phyloP scores from a whole-genome alignment of 2,888 invertebrate species.

The Macrosiphum euphorbiae region DNA sequence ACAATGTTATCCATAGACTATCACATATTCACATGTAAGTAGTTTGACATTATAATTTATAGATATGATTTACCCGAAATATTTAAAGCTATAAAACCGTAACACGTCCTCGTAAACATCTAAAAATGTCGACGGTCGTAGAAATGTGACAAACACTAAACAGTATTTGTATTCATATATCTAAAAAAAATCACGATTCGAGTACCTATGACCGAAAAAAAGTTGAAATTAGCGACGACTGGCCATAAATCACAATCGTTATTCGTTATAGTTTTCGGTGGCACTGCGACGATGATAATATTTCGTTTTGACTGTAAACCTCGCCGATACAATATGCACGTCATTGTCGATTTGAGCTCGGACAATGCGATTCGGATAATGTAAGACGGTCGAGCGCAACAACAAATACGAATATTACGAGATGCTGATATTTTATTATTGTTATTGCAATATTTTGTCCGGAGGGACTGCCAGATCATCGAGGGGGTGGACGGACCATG shows the following conservation, averaged over 20 bases:
- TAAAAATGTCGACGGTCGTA: not conserved
- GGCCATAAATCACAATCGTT: not conserved
- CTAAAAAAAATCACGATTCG: not conserved
- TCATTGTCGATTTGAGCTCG: slow-evolving; percentile 25
- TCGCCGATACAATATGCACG: not conserved
- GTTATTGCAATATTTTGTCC: slow-evolving; percentile 20
- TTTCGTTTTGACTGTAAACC: not conserved
- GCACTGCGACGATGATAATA: not conserved
- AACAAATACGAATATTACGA: not conserved
- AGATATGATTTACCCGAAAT: not conserved
- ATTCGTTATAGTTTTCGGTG: not conserved
- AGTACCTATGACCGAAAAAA: not conserved
- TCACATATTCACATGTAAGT: too few species aligned
- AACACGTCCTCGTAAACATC: not conserved
- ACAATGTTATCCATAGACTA: not conserved
- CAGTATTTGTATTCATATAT: not conserved
- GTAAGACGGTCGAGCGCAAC: not conserved
- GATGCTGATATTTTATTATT: slow-evolving; percentile 33
- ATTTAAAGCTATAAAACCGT: not conserved
- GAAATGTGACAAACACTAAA: not conserved
- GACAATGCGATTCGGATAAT: slow-evolving; percentile 10
- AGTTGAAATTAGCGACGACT: not conserved
- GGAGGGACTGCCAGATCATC: not conserved
- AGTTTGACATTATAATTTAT: not conserved
- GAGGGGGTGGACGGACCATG: not conserved